Conservation (phyloP, 2,113 vertebrate species). For the Macquaria ambigua region DNA sequence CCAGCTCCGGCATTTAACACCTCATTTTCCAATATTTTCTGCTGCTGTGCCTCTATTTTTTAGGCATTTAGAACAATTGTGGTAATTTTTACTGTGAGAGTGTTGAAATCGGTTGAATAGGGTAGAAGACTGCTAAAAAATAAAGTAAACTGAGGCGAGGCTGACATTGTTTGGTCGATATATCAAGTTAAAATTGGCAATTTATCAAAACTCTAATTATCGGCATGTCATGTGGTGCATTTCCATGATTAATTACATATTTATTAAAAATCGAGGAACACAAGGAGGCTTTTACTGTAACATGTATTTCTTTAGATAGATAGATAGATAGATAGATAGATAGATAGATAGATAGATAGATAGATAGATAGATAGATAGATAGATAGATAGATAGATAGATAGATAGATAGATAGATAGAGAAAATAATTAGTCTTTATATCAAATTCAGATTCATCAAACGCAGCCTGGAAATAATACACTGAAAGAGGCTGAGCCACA, state of each 20-base stretch:
- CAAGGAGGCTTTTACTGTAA: not conserved
- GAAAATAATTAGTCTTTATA: not conserved
- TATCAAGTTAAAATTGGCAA: not conserved
- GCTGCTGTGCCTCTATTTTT: constrained; percentile 30
- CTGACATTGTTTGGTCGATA: not conserved
- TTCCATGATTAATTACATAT: not conserved
- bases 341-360: not conserved
- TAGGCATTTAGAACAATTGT: constrained; percentile 29
- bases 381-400: not conserved
- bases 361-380: not conserved
- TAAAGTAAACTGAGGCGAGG: not conserved
- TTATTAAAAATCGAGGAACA: not conserved
- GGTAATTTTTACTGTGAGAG: not conserved
- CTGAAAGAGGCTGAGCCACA: constrained; percentile 50
- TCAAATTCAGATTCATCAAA: constrained; percentile 28
- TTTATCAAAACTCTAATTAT: constrained; percentile 11
- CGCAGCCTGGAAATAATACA: constrained; percentile 49
- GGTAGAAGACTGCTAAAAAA: not conserved
- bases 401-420: no score
- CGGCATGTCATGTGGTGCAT: not conserved
- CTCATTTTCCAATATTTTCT: constrained; percentile 46
- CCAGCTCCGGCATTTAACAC: constrained; percentile 49
- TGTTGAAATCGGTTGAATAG: not conserved
- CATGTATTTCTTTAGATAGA: not conserved
- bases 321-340: not conserved